These are phyloP conservation scores for Crocallis elinguaria DNA, from an alignment of 2,888 invertebrate genomes.

Conservation along the genomic window DNA sequence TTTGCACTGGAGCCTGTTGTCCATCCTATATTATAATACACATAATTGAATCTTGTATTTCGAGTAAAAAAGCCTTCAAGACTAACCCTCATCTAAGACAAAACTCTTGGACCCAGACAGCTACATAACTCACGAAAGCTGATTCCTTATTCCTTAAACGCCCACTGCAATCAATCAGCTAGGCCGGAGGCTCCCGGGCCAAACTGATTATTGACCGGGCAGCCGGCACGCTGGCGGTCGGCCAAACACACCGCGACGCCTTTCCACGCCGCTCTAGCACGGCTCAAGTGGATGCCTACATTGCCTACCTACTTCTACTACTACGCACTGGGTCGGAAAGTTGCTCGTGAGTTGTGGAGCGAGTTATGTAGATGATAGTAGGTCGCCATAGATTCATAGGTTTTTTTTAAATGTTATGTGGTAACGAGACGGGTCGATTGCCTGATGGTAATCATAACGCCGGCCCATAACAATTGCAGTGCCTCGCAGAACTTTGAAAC, in stretches of 20 bases:
- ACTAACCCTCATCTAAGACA: neutral
- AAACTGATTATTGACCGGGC: conserved; percentile 36
- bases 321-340: conserved; percentile 1
- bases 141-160: conserved; percentile 14
- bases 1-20: no score
- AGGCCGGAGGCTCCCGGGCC: conserved; percentile 1
- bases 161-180: conserved; percentile 21
- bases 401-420: no score
- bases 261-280: conserved; percentile 15
- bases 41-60: neutral
- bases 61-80: neutral
- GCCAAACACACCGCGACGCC: conserved; percentile 30
- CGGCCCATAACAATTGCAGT: no score
- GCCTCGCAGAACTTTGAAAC: no score
- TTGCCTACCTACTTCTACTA: neutral
- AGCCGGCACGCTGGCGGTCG: conserved; percentile 24
- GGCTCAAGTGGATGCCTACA: conserved; percentile 12
- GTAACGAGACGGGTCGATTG: no score
- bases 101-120: neutral
- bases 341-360: neutral
- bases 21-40: neutral
- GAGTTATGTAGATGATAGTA: no score
- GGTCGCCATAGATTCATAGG: no score
- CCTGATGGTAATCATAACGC: no score
- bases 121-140: conserved; percentile 10